Base-by-base conservation (phyloP, 2,888 invertebrate genomes). In the Drosophila acutilabella region DNA sequence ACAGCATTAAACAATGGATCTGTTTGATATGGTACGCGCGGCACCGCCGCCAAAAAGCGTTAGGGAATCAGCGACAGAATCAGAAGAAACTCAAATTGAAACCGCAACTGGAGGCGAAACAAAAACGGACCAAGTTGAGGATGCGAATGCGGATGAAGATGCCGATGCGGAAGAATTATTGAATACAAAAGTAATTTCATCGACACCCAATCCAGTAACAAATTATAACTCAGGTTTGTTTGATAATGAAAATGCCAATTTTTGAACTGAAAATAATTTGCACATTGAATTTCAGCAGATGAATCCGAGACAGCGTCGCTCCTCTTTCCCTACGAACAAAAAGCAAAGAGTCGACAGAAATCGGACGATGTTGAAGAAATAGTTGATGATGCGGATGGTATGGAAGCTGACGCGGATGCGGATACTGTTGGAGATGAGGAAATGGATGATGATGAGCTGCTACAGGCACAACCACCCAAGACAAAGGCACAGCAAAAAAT, bases 401-500 rank as follows among this genome's bases (percentile, higher is more conserved):
- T 18, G 14, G 14, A 14, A 7, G 11, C 10, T 30, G 33, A 18
- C 3, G 44, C 8, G 2, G 47, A 10, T 20, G 33, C 40, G n/a
- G 38, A 20, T 6, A 18, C 33, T 7, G 33, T 42, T 7, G 59
- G 13, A 0, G 30, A 41, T 16, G 33, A 7, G 0, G 52, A 50
- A 4, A 48, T 42, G 1, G 69, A 68, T n/a, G 47, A 52, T 4
- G 59, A 38, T n/a, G 40, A 42, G 0, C 42, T 30, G n/a, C 16
- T 10, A 26, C 54, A 50, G 23, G 20, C 33, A 13, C 44, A 18
- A 10, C 70, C 75, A 8, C 69, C 70, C 5, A 89, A 89, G 33
- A 89, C 89, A 7, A 85, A 85, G 69, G 89, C 74, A 0, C 56
- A 87, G 23, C 81, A 89, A 26, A 89, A 85, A 59, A 81, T 84